Evolutionary conservation across 1,140 invertebrate species (phyloP).

Genomic region (Solenopsis fugax): DNA sequence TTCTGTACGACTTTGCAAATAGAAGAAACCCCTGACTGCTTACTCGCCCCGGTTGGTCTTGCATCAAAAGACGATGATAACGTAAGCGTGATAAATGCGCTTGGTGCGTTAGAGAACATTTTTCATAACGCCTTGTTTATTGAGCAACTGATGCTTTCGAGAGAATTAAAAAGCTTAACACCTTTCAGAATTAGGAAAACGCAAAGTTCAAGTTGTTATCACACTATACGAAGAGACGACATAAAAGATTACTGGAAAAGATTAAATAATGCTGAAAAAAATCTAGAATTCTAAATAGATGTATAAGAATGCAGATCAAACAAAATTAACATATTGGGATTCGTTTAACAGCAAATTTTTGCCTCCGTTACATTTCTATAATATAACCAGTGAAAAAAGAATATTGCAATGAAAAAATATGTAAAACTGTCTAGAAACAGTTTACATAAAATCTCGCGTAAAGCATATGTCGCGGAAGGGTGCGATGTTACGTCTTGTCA

Average conservation of each 20-base stretch:
- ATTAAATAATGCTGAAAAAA: neutral
- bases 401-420: neutral
- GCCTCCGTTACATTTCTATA: neutral
- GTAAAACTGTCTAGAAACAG: constrained; percentile 12
- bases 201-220: neutral
- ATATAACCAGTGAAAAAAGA: neutral
- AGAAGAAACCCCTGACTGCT: constrained; percentile 71
- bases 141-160: neutral
- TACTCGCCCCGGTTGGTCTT: constrained; percentile 55
- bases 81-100: constrained; percentile 56
- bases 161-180: neutral
- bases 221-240: neutral
- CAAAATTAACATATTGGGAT: neutral
- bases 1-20: constrained; percentile 58
- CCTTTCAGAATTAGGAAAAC: neutral
- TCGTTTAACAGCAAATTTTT: neutral
- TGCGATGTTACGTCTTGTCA: constrained; percentile 60
- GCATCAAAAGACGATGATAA: constrained; percentile 54
- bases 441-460: constrained; percentile 25
- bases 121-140: constrained; percentile 47
- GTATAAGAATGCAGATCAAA: neutral
- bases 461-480: constrained; percentile 20
- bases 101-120: neutral
- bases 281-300: neutral
- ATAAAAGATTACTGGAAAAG: neutral